These are phyloP conservation scores for Fratercula arctica DNA, from an alignment of 2,797 vertebrate genomes.

Conservation along the genomic window DNA sequence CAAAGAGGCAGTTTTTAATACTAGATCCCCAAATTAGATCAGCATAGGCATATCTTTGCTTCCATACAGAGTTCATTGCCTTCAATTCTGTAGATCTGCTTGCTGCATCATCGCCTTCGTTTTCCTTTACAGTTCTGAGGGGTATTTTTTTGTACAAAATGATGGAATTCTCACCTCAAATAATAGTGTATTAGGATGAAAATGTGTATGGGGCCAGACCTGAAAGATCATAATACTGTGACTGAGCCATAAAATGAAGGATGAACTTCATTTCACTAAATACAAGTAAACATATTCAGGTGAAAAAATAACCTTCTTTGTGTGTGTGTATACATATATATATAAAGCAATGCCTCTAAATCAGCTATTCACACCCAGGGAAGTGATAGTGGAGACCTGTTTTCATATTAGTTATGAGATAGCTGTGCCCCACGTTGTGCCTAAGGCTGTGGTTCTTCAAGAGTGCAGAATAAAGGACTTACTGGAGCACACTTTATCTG, in stretches of 20 bases:
- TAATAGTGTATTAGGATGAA: neutral
- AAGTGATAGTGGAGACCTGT: neutral
- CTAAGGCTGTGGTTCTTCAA: neutral
- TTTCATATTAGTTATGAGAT: neutral
- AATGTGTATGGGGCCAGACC: neutral
- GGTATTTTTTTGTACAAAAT: neutral
- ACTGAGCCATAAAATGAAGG: neutral
- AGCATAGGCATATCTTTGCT: neutral
- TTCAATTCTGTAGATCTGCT: neutral
- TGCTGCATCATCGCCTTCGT: neutral
- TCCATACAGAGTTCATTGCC: neutral
- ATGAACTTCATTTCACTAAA: neutral
- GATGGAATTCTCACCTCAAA: neutral
- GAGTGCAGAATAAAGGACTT: neutral
- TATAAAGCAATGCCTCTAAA: neutral
- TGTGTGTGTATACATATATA: neutral
- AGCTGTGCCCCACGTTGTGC: neutral
- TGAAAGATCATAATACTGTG: neutral
- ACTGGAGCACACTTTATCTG: neutral
- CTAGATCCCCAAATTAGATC: neutral
- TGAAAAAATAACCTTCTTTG: neutral
- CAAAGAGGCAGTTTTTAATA: neutral
- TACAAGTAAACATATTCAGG: neutral
- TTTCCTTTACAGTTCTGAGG: neutral
- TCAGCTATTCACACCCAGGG: neutral